A percentile compares a stretch with the other conserved stretches of the same genome.
Conservation (phyloP, 2,113 vertebrate genomes). For the Corythornis madagascariensis region DNA sequence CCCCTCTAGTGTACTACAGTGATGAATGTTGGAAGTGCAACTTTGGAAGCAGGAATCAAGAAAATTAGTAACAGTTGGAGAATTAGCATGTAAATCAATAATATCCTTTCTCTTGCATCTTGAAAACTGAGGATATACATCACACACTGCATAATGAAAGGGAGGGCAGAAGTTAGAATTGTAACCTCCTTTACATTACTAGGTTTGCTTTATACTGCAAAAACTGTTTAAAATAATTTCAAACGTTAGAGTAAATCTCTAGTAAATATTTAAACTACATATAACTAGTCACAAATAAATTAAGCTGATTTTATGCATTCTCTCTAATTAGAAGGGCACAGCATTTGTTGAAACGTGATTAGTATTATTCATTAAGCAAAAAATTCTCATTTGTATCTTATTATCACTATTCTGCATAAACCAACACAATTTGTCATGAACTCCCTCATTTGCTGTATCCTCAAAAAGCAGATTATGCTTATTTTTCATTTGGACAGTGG, state of each 20-base stretch:
- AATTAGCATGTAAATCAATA: conserved; percentile 85
- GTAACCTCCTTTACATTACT: conserved; percentile 44
- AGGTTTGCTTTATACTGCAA: conserved; percentile 50
- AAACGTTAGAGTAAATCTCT: conserved; percentile 78
- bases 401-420: conserved; percentile 93
- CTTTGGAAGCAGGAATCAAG: conserved; percentile 83
- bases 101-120: conserved; percentile 75
- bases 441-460: conserved; percentile 99
- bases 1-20: conserved; percentile 81
- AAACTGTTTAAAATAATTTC: conserved; percentile 75
- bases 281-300: conserved; percentile 85
- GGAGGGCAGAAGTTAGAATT: conserved; percentile 50
- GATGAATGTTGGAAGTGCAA: conserved; percentile 83
- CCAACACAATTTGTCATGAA: conserved; percentile 98
- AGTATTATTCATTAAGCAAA: conserved; percentile 86
- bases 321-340: conserved; percentile 85
- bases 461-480: conserved; percentile 99
- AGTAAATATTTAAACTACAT: conserved; percentile 84
- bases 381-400: conserved; percentile 87
- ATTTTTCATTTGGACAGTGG: conserved; percentile 99
- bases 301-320: conserved; percentile 84
- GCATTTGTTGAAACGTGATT: conserved; percentile 85
- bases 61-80: conserved; percentile 86
- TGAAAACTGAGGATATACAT: conserved; percentile 63
- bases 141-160: conserved; percentile 32